Conservation (phyloP, 1,140 invertebrate genomes). For the Oryctes rhinoceros region DNA sequence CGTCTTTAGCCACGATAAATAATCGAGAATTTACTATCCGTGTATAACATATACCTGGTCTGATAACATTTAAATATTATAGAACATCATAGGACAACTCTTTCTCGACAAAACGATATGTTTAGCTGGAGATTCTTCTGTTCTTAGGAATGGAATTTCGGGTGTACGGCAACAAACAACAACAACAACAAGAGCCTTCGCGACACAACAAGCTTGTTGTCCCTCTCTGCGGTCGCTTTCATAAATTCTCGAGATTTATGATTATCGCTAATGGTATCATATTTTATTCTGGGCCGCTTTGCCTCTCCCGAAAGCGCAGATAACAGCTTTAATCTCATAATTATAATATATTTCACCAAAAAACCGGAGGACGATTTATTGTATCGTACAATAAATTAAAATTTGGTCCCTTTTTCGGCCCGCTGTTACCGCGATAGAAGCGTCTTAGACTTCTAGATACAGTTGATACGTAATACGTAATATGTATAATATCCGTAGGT, state of each 20-base stretch:
- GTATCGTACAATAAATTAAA: slow-evolving; percentile 25
- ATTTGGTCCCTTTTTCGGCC: slow-evolving; percentile 1
- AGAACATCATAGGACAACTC: slow-evolving; percentile 13
- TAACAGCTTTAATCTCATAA: slow-evolving; percentile 32
- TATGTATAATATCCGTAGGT: too few relatives aligned
- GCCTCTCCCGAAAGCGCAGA: not conserved
- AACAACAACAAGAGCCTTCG: not conserved
- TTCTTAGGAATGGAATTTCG: not conserved
- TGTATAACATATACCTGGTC: not conserved
- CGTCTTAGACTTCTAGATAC: not conserved
- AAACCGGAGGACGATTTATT: slow-evolving; percentile 9
- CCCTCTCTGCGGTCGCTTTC: slow-evolving; percentile 2
- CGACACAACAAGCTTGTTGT: not conserved
- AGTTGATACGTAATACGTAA: not conserved
- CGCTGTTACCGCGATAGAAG: not conserved
- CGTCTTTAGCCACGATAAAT: not conserved
- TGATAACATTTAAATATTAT: not conserved
- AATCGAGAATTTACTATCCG: slow-evolving; percentile 2
- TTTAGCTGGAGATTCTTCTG: not conserved
- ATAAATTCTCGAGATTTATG: slow-evolving; percentile 26
- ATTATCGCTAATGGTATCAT: slow-evolving; percentile 31
- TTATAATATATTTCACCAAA: slow-evolving; percentile 36
- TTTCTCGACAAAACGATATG: slow-evolving; percentile 16
- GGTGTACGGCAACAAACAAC: not conserved
- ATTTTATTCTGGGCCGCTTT: not conserved